A percentile compares a stretch with the other conserved stretches of the same genome.
Evolutionary conservation across 1,140 invertebrate genomes (phyloP).

Genomic region (Drosophila miranda): DNA sequence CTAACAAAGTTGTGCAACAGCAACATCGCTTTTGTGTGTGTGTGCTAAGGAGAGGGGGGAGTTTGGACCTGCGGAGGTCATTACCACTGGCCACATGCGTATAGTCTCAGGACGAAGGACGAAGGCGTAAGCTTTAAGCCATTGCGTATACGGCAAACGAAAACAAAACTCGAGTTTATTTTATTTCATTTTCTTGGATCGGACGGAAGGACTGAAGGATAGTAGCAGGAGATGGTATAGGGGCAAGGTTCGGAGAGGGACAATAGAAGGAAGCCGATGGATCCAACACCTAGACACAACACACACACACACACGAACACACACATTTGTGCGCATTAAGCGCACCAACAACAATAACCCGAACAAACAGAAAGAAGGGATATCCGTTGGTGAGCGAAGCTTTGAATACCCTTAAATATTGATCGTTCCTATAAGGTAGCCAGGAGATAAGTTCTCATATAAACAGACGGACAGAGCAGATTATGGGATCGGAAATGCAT

Average conservation of each 20-base stretch:
- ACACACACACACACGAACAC: constrained; percentile 27
- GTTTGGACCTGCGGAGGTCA: constrained; percentile 41
- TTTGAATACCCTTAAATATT: too few species aligned
- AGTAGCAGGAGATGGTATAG: neutral
- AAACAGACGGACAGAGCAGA: too few species aligned
- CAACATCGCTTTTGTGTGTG: constrained; percentile 9
- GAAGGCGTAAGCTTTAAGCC: constrained; percentile 48
- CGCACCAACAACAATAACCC: constrained; percentile 44
- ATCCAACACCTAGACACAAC: constrained; percentile 40
- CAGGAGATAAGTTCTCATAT: too few species aligned
- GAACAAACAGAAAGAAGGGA: neutral
- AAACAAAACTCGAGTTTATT: constrained; percentile 72
- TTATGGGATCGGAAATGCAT: too few species aligned
- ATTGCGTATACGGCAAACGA: constrained; percentile 65
- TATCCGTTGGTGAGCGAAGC: too few species aligned
- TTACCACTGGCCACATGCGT: constrained; percentile 65
- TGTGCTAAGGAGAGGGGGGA: constrained; percentile 8
- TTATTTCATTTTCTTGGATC: constrained; percentile 64
- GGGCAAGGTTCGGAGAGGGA: constrained; percentile 6
- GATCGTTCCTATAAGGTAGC: too few species aligned
- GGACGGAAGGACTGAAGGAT: neutral
- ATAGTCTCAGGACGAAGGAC: constrained; percentile 7
- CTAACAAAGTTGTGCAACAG: constrained; percentile 27
- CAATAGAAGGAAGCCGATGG: constrained; percentile 18
- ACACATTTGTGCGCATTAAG: constrained; percentile 55